These are phyloP conservation scores for Dinothrombium tinctorium DNA, from an alignment of 1,140 invertebrate genomes.

Conservation along the genomic window DNA sequence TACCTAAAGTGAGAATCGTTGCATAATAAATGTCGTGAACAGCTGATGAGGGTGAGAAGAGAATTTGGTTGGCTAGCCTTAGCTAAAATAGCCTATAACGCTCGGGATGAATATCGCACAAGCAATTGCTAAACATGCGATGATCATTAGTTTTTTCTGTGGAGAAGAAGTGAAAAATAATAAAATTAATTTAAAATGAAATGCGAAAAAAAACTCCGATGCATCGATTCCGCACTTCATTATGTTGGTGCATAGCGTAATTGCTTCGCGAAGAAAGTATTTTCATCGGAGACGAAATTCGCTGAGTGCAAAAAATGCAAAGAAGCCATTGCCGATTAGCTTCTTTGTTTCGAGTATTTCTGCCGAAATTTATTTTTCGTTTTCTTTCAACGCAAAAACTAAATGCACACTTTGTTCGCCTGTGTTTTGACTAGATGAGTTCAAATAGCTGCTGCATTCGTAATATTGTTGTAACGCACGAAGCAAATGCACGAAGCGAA, in stretches of 20 bases:
- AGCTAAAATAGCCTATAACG: too few species aligned
- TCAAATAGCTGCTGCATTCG: too few species aligned
- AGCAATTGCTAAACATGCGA: slow-evolving; percentile 3
- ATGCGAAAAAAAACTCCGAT: neutral
- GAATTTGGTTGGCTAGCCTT: too few species aligned
- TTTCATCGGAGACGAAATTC: neutral
- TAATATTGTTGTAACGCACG: too few species aligned
- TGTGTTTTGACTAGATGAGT: too few species aligned
- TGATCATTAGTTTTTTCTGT: slow-evolving; percentile 8
- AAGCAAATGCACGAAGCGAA: neutral
- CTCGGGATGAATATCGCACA: slow-evolving; percentile 1
- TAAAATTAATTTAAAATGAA: neutral
- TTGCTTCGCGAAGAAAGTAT: neutral
- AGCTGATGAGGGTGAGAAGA: too few species aligned
- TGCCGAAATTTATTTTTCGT: too few species aligned
- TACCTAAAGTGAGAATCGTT: too few species aligned
- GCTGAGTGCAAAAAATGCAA: neutral
- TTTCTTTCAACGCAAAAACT: too few species aligned
- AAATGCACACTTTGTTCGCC: too few species aligned
- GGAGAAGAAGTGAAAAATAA: neutral
- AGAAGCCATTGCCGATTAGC: neutral
- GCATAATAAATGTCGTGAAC: too few species aligned
- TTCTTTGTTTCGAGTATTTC: neutral
- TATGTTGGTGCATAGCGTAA: neutral
- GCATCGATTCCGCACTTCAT: neutral